Evolutionary conservation across 92 coral and sea anemone genomes (phyloP), one percentile per base, ranked within the genome.

Genomic region (Umimayanthus kanabou): DNA sequence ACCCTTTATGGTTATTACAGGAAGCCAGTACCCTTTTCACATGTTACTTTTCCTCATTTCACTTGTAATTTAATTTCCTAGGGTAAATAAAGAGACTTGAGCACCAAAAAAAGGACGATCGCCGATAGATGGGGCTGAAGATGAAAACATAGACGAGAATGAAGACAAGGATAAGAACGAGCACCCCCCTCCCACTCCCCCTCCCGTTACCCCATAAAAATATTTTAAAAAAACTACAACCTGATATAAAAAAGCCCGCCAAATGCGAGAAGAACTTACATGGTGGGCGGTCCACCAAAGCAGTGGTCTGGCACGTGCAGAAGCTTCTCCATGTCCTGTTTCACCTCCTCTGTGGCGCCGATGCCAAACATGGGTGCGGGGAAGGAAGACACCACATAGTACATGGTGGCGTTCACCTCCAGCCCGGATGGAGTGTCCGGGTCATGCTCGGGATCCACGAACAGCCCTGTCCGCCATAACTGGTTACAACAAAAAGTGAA

Each of bases 201-300:
- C n/a, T n/a, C 37, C 37, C 37, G 37, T 33, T 33, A 33, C 37
- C 37, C 37, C 37, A 33, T 33, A 33, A 33, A 33, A 33, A 33
- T 33, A 33, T n/a, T 39, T 4, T 4, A 42, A 4, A 42, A 42
- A 42, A 42, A 42, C 5, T 42, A 6, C 45, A 42, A 42, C 9
- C 9, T 11, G 64, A 37, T 15, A 85, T 5, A 74, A 16, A 30
- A 43, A 18, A 33, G 1, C 25, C 50, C 11, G 13, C 10, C 50
- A 39, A 79, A 55, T 2, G 9, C 26, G 26, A 23, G 23, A 55
- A 33, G 37, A 65, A 87, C 99, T 92, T 90, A 97, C 99, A 97
- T 97, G 57, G 99, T 94, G n/a, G 99, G 99, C 3, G 98, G 98
- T 7, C 99, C 99, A 33, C 98, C 94, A 86, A 95, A 97, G 89